A percentile compares a stretch with the other conserved stretches of the same genome.
Conservation (phyloP, 2,797 vertebrate species). For the Muscicapa comitata region DNA sequence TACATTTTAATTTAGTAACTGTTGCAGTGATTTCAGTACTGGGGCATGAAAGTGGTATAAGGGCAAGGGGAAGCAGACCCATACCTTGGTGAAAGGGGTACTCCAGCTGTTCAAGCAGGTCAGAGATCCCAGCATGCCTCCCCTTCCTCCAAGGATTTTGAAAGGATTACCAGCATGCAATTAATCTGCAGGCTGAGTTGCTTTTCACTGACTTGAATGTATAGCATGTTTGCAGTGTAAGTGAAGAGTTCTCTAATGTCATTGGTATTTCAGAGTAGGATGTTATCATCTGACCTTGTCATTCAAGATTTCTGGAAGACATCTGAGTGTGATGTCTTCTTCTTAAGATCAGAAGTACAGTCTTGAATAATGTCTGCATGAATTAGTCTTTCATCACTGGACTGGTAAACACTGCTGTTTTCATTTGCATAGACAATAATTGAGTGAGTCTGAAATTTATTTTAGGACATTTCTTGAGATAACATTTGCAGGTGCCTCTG, state of each 20-base stretch:
- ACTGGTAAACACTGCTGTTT: not conserved
- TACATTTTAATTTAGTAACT: not conserved
- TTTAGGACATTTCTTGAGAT: not conserved
- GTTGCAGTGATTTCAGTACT: not conserved
- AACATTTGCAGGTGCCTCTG: not conserved
- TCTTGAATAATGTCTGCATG: not conserved
- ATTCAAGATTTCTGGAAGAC: not conserved
- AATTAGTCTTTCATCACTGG: not conserved
- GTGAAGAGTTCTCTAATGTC: not conserved
- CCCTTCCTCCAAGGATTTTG: not conserved
- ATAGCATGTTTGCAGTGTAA: not conserved
- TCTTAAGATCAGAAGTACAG: not conserved
- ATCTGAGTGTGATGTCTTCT: not conserved
- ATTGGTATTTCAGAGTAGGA: not conserved
- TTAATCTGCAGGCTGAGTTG: not conserved
- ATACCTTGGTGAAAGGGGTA: not conserved
- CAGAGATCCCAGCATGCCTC: not conserved
- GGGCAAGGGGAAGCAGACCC: not conserved
- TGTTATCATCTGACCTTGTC: not conserved
- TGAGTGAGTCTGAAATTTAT: not conserved
- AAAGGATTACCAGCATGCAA: not conserved
- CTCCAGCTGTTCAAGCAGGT: not conserved
- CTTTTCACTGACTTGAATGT: not conserved
- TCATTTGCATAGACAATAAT: not conserved
- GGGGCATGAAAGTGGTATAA: not conserved